These are phyloP conservation scores for Nixonia krombeini DNA, from an alignment of 1,140 invertebrate genomes.

Conservation along the genomic window DNA sequence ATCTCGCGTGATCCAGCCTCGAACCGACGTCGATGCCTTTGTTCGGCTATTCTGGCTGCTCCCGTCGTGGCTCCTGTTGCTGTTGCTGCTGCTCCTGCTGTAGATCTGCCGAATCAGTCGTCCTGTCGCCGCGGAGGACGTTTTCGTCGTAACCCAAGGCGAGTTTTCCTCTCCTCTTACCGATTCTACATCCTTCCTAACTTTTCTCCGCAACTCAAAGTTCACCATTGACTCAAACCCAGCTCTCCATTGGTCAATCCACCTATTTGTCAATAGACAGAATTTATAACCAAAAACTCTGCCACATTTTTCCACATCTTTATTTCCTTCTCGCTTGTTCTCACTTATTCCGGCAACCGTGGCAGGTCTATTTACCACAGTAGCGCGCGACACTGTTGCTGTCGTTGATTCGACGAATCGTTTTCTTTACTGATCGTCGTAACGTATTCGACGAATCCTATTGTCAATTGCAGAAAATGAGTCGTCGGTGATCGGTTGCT, in stretches of 20 bases:
- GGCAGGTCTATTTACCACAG: too few species aligned
- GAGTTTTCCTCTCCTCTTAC: background rate
- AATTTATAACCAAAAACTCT: slow-evolving; percentile 1
- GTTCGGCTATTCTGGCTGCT: slow-evolving; percentile 31
- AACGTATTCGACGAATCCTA: too few species aligned
- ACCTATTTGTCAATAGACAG: background rate
- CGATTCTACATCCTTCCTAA: slow-evolving; percentile 9
- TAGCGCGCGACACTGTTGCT: too few species aligned
- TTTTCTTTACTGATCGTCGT: too few species aligned
- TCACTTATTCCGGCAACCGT: too few species aligned
- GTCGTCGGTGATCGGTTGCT: too few species aligned
- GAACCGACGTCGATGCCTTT: slow-evolving; percentile 56
- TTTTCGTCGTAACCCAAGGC: slow-evolving; percentile 10
- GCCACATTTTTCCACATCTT: background rate
- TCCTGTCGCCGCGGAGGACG: slow-evolving; percentile 6
- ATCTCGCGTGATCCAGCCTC: slow-evolving; percentile 23
- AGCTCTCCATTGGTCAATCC: slow-evolving; percentile 40
- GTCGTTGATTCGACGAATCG: too few species aligned
- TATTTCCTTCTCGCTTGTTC: background rate
- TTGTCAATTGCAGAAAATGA: too few species aligned
- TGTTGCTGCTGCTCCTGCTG: too few species aligned
- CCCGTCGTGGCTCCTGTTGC: too few species aligned
- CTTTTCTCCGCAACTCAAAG: slow-evolving; percentile 12
- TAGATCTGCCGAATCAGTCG: background rate
- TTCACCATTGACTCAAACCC: slow-evolving; percentile 1